A percentile compares a stretch with the other conserved stretches of the same genome.
Conservation (phyloP, 2,797 vertebrate species). For the Coccyzus lansbergi region DNA sequence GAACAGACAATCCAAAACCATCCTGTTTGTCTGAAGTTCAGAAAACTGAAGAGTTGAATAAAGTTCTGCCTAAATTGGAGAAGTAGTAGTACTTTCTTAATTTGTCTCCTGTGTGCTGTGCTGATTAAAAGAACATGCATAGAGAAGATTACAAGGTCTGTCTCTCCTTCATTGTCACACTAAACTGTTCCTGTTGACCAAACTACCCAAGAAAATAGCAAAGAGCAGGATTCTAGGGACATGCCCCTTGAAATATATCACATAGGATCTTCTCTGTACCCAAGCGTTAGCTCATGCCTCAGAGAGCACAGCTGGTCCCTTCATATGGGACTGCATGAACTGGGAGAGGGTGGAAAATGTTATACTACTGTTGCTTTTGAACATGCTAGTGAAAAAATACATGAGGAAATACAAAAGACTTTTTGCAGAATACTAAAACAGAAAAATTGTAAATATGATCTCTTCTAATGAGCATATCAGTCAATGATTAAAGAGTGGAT, state of each 20-base stretch:
- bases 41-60: too few species aligned
- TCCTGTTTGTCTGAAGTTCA: too few species aligned
- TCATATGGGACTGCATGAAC: not conserved
- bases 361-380: not conserved
- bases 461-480: not conserved
- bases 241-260: not conserved
- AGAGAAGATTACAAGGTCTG: too few species aligned
- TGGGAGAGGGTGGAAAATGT: not conserved
- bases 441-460: not conserved
- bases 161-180: too few species aligned
- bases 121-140: too few species aligned
- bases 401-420: not conserved
- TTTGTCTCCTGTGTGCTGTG: too few species aligned
- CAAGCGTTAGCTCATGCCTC: not conserved
- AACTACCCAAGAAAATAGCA: not conserved
- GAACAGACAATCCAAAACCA: too few species aligned
- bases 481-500: not conserved
- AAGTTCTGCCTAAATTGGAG: too few species aligned
- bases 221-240: not conserved
- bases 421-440: not conserved
- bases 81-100: too few species aligned
- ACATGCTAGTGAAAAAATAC: not conserved
- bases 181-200: not conserved
- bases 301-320: not conserved
- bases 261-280: not conserved